Base-by-base conservation (phyloP, 2,113 vertebrate genomes). In the Myxocyprinus asiaticus region DNA sequence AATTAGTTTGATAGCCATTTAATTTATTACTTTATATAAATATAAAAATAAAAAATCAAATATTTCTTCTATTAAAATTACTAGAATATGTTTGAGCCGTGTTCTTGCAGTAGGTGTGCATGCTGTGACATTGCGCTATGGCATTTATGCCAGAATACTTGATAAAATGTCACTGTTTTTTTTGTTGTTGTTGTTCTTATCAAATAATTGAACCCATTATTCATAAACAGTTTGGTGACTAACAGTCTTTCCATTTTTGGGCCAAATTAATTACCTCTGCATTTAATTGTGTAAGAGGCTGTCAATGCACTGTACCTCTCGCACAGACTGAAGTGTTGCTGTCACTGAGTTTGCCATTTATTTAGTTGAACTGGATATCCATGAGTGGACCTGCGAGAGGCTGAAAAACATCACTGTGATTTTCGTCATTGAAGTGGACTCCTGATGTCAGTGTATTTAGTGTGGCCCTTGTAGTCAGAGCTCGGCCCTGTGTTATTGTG, bases 361-460 rank as follows among this genome's bases (percentile, higher is more conserved):
- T 42, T 80, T 48, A 59, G 56, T 22, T 68, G 63, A 77, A 80
- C 64, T 53, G 71, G 76, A 68, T 81, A 77, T 77, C 72, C 72
- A 72, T 50, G 51, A 55, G 71, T 61, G 47, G 66, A 17, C 56
- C 45, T 8, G 50, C 3, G 9, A 50, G 47, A 68, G 71, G 6
- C 55, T 67, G 79, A 50, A 62, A 81, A 68, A 67, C 56, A 67
- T 12, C n/a, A 4, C 0, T 0, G 45, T 33, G 61, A 45, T 77
- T 61, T 72, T 63, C 76, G 76, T 84, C 83, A 84, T 33, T 22
- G n/a, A 66, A 58, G 63, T 44, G 73, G 48, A 63, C 14, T 42
- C 55, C 51, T 47, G 72, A 71, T 82, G 73, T 77, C 78, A 66
- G 59, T 64, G 14, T 59, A 43, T 59, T 67, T 76, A 11, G 22